Evolutionary conservation across 2,113 vertebrate genomes (phyloP), one percentile per base, ranked within the genome.

Genomic region (Pycnonotus jocosus): DNA sequence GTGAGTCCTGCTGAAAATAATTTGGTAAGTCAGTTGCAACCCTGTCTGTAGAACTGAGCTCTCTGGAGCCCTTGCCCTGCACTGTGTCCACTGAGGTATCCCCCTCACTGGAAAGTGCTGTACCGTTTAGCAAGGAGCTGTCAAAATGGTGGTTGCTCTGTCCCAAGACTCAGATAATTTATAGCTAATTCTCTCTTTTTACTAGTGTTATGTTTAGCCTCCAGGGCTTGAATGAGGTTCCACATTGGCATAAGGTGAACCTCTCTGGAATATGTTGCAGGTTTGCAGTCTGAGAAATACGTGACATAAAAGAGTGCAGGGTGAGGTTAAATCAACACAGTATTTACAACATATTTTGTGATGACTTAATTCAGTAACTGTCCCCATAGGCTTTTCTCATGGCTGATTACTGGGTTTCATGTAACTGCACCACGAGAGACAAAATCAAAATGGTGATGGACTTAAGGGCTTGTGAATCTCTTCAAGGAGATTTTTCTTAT

Each of bases 311-410:
- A 85, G 86, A 82, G 85, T 42, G 38, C 58, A 66, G 42, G 51
- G 76, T 31, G 51, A 94, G 78, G 71, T 95, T 88, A 93, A 93
- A 82, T 88, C 85, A 94, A 68, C 51, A 61, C 7, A 56, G 57
- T 88, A 42, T 94, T 96, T 93, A 60, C 56, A 47, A 76, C 16
- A 3, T 78, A 50, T 79, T 92, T 94, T 83, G 44, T 78, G 80
- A 92, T 90, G 51, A 40, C 33, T 95, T 95, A 87, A 86, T 95
- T 92, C 88, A 62, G 31, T 78, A 92, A 78, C 82, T 90, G 56
- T 94, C 69, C 76, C 69, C n/a, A 81, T 74, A 76, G 93, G 48
- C 88, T 94, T 88, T 93, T 91, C 60, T 83, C 12, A 9, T 64
- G 48, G 74, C 35, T 82, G 70, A 64, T 84, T 64, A 50, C 53